Evolutionary conservation across 2,797 vertebrate species (phyloP), one percentile per base, ranked within the genome.

Genomic region (Neosalanx taihuensis): DNA sequence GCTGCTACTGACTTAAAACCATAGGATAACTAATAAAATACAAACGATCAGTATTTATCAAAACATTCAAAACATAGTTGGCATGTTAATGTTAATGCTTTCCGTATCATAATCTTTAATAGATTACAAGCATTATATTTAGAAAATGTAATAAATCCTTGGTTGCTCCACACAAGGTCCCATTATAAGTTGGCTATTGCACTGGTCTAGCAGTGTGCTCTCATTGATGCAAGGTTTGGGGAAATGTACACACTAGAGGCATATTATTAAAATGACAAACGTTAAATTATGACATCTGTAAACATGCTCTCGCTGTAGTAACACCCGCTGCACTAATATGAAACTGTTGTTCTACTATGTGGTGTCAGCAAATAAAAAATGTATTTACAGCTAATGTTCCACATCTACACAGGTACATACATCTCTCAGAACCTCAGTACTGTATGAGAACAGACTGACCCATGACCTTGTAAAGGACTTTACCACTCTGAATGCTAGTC

Each of bases 1-100:
- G 15, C 51, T n/a, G 5, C 51, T 56, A n/a, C 18, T 56, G 9
- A n/a, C 18, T 53, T 53, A 53, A 17, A 56, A n/a, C 18, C 51
- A 56, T n/a, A 56, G 31, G 30, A 18, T 9, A 46, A 46, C 12
- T 12, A 65, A 18, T 9, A n/a, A 12, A 31, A 31, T 31, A 67
- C 6, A 64, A 71, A 72, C 61, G 58, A 76, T 73, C 65, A 63
- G 62, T 65, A 69, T 75, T 81, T 85, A 83, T 79, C 64, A 85
- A 81, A 87, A 85, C 66, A n/a, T 76, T 75, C 12, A 26, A 18
- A 77, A 81, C 83, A 76, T 70, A 78, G 84, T 77, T 77, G 76
- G 82, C 75, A 71, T 76, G 70, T 77, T 75, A 76, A 79, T 18
- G 66, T 56, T 76, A 83, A 79, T 75, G 57, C 23, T 63, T 64